A percentile compares a stretch with the other conserved stretches of the same genome.
Evolutionary conservation across 2,113 vertebrate genomes (phyloP).

Genomic region (Ailuropoda melanoleuca): DNA sequence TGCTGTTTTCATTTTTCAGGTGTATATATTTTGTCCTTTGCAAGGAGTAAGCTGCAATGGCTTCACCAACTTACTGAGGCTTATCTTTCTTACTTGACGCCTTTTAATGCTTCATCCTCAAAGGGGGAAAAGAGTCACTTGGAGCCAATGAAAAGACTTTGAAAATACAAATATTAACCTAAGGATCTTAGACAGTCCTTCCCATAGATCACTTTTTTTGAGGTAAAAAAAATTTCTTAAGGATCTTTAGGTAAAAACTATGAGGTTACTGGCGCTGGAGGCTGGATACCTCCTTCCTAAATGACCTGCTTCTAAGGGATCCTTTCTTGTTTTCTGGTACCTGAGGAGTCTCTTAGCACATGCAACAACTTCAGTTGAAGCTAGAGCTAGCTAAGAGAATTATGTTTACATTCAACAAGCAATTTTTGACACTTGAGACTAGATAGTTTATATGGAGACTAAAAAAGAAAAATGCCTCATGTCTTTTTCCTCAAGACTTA

Average conservation of each 20-base stretch:
- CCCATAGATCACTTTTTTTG: neutral
- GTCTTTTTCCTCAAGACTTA: neutral
- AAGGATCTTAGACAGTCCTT: neutral
- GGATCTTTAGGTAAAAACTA: neutral
- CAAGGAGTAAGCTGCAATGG: neutral
- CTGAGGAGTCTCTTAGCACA: neutral
- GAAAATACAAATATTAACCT: slow-evolving; percentile 17
- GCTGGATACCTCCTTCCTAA: neutral
- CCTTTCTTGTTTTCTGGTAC: neutral
- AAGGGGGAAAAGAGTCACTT: neutral
- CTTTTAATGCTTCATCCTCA: neutral
- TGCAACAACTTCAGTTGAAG: neutral
- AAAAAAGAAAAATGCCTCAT: neutral
- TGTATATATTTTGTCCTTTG: slow-evolving; percentile 8
- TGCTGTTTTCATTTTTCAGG: neutral
- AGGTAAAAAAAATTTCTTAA: neutral
- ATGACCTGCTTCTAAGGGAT: neutral
- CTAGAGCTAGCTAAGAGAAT: neutral
- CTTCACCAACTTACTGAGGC: neutral
- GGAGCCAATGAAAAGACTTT: neutral
- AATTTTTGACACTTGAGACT: neutral
- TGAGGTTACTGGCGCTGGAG: too few relatives aligned
- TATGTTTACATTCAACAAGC: neutral
- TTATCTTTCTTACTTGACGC: slow-evolving; percentile 46
- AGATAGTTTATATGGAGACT: neutral